Evolutionary conservation across 2,113 vertebrate species (phyloP), one percentile per base, ranked within the genome.

Genomic region (Cygnus buccinator): DNA sequence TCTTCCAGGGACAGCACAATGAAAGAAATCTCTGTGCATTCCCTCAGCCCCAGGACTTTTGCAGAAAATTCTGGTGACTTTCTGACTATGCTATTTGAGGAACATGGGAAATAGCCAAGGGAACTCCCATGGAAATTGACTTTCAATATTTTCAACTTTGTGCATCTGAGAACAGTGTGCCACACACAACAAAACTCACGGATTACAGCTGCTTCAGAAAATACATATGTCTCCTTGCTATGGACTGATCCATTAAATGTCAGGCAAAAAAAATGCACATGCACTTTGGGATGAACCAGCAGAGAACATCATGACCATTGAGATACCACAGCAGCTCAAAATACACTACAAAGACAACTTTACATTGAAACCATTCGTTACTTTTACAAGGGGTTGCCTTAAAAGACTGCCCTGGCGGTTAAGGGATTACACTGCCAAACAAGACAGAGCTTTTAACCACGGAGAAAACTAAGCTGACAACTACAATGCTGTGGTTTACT

Each of bases 51-150:
- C 10, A 85, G 55, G 65, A 92, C 77, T 80, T 84, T 84, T 93
- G 29, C 50, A 92, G 61, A 92, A 95, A 89, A 65, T 89, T 91
- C 43, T 67, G 33, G n/a, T 84, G 46, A 78, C 8, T 89, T 89
- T 89, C 20, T 84, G 33, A 3, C 15, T 68, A 25, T 2, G 1
- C 17, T 71, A 29, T 94, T 95, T 94, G 80, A 81, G 70, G 65
- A 86, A 95, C 84, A 63, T 5, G 28, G 35, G 86, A 84, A 95
- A 94, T 67, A 52, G 80, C 68, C 41, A 71, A 54, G 66, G 37
- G 22, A 90, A 83, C 11, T 48, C 57, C 83, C 62, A 65, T 8
- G 19, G 62, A 84, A 87, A 67, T 75, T 23, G 28, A 62, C 31
- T 70, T 66, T 73, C 7, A 58, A 13, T 67, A 61, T 89, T 84